Base-by-base conservation (phyloP, 1,140 invertebrate species). In the Dreissena polymorpha region DNA sequence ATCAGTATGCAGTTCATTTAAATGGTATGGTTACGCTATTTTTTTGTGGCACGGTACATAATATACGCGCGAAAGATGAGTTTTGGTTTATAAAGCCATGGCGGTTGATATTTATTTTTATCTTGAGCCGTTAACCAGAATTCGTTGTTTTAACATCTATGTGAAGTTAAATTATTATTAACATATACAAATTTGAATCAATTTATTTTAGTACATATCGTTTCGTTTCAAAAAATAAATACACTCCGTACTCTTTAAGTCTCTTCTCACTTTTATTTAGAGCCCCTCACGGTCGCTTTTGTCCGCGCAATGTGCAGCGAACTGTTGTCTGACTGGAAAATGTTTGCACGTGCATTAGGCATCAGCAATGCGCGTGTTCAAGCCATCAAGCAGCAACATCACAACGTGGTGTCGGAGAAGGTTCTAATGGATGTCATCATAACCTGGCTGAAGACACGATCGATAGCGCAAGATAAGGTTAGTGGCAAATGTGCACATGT, bases 381-480 rank as follows among this genome's bases (percentile, higher is more conserved):
- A 29, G 70, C 70, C 0, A 64, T 82, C 25, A 73, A 82, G 49
- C 79, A 73, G 21, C 79, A 82, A 8, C 68, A 82, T 29, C 25
- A 53, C 25, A 82, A 82, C 49, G 50, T 63, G 10, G 60, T 74
- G 60, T 73, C 70, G 0, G 79, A 82, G 14, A 73, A 57, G 21
- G 50, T 74, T n/a, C 25, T 82, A 0, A 73, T 82, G 70, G 70
- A 82, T 49, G 57, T 82, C 3, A 67, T 82, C 13, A 72, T 82
- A 2, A 74, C 49, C 63, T 82, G 70, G 79, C 73, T 82, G 71
- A 82, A 82, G 27, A 82, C 57, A 21, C 71, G 64, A 21, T 18
- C 68, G 12, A 73, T 82, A 27, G 63, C 79, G 29, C 57, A 64
- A 27, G 79, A 82, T 25, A 82, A 82, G 79, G 79, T 81, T 63